These are phyloP conservation scores for Drosophila mauritiana DNA, from an alignment of 1,140 invertebrate species.

Conservation along the genomic window DNA sequence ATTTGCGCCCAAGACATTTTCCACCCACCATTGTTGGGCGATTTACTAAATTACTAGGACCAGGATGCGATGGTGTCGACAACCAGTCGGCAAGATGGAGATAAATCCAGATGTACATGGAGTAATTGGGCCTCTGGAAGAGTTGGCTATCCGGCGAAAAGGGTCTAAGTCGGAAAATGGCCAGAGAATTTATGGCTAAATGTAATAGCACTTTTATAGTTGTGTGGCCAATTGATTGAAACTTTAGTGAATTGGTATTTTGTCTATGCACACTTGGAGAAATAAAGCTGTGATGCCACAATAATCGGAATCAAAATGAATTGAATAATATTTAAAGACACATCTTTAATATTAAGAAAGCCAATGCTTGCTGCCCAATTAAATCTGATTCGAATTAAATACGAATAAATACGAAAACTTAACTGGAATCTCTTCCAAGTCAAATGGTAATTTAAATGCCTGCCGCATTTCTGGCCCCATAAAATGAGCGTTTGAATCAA, in stretches of 20 bases:
- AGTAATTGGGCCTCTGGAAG: slow-evolving; percentile 33
- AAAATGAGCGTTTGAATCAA: slow-evolving; percentile 2
- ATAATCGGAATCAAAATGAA: no score
- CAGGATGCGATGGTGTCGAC: slow-evolving; percentile 33
- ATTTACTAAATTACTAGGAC: slow-evolving; percentile 44
- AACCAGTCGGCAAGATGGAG: slow-evolving; percentile 20
- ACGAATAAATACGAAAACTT: not conserved
- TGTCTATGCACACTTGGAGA: not conserved
- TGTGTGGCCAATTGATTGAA: slow-evolving; percentile 9
- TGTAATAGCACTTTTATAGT: slow-evolving; percentile 34
- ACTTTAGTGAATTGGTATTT: slow-evolving; percentile 5
- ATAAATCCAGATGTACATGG: slow-evolving; percentile 22
- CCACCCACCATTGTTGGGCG: slow-evolving; percentile 4
- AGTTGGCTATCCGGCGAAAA: slow-evolving; percentile 12
- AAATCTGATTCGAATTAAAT: no score
- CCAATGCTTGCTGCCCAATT: no score
- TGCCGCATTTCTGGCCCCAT: not conserved
- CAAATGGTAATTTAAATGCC: slow-evolving; percentile 1
- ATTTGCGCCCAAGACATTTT: slow-evolving; percentile 46
- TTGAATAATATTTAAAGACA: not conserved
- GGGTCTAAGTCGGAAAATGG: slow-evolving; percentile 1
- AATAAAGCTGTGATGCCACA: not conserved
- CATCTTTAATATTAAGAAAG: no score
- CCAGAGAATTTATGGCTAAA: slow-evolving; percentile 10
- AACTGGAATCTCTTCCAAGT: not conserved